phyloP scores from a whole-genome alignment of 2,888 invertebrate species.

The Autographa pulchrina region DNA sequence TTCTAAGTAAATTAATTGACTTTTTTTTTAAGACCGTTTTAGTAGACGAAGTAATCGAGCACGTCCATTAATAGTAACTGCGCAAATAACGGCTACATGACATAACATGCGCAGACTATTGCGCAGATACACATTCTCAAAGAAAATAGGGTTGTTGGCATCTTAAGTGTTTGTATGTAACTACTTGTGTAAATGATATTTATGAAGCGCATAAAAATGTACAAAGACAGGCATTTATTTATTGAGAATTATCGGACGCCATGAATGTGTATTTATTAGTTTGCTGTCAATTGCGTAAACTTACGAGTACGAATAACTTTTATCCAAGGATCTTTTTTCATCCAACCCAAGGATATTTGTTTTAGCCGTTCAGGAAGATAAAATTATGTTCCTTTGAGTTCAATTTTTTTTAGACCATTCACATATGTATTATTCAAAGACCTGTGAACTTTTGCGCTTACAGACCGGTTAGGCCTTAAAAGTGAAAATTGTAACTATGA shows the following conservation, averaged over 20 bases:
- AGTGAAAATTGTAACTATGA: too few relatives aligned
- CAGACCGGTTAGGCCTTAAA: too few relatives aligned
- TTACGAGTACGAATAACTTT: not conserved
- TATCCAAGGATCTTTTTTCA: not conserved
- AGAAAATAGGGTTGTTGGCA: conserved; percentile 40
- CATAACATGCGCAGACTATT: conserved; percentile 34
- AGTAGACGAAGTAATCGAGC: not conserved
- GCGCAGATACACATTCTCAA: conserved; percentile 28
- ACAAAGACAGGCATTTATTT: not conserved
- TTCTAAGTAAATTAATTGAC: not conserved
- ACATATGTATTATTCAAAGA: not conserved
- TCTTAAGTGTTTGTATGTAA: conserved; percentile 6
- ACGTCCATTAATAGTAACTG: conserved; percentile 8
- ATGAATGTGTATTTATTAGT: not conserved
- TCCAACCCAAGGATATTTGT: too few relatives aligned
- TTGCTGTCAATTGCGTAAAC: not conserved
- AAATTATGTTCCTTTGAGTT: too few relatives aligned
- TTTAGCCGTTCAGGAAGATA: too few relatives aligned
- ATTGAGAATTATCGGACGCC: not conserved
- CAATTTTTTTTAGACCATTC: too few relatives aligned
- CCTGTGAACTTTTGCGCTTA: too few relatives aligned
- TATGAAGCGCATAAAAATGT: conserved; percentile 3
- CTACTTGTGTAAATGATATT: conserved; percentile 5
- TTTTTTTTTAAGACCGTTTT: not conserved
- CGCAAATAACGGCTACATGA: conserved; percentile 19